phyloP scores from a whole-genome alignment of 2,888 invertebrate genomes.

The Phaonia tiefii region DNA sequence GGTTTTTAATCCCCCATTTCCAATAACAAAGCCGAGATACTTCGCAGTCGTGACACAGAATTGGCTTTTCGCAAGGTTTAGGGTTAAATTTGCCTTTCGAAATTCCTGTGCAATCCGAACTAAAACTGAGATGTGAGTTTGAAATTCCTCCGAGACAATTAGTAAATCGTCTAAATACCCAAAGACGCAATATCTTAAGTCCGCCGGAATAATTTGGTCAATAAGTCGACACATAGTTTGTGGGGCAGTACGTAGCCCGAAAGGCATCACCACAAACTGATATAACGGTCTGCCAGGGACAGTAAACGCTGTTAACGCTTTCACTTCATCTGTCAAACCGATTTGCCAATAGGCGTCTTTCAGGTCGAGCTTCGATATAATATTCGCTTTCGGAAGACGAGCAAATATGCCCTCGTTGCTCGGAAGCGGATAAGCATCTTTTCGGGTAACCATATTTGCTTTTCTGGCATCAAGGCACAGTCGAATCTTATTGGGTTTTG shows the following conservation, averaged over 20 bases:
- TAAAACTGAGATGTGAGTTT: conserved; percentile 51
- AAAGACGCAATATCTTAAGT: conserved; percentile 59
- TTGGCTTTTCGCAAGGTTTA: conserved; percentile 62
- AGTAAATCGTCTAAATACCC: conserved; percentile 58
- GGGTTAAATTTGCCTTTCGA: conserved; percentile 55
- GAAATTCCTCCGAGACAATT: conserved; percentile 52
- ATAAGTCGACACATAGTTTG: conserved; percentile 56
- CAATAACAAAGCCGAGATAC: conserved; percentile 62
- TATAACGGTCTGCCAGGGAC: conserved; percentile 51
- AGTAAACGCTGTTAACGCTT: conserved; percentile 51
- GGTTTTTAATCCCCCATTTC: conserved; percentile 49
- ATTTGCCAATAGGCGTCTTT: conserved; percentile 45
- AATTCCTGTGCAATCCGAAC: conserved; percentile 48
- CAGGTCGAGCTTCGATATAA: conserved; percentile 34
- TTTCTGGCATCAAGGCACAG: conserved; percentile 55
- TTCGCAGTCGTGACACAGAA: conserved; percentile 58
- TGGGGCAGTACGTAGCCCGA: conserved; percentile 56
- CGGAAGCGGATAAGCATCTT: conserved; percentile 56
- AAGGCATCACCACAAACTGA: conserved; percentile 55
- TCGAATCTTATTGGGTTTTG: conserved; percentile 50
- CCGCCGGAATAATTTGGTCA: conserved; percentile 52
- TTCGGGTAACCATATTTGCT: conserved; percentile 48
- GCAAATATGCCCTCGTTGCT: conserved; percentile 58
- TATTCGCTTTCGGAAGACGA: conserved; percentile 47
- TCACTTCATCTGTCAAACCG: conserved; percentile 22